Evolutionary conservation across 2,888 invertebrate genomes (phyloP).

Genomic region (Nymphalis c-album): DNA sequence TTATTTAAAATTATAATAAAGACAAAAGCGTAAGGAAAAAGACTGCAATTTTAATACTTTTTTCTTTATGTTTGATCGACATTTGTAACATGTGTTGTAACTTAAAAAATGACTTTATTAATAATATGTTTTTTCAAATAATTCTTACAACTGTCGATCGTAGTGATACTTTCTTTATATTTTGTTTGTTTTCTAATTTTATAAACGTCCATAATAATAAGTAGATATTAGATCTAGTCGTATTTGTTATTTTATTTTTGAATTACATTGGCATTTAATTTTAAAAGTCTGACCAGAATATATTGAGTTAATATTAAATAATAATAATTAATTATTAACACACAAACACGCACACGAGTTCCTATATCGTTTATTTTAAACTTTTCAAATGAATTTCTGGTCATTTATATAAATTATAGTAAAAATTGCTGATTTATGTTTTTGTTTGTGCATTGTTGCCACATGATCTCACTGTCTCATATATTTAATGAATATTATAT

Average conservation of each 20-base stretch:
- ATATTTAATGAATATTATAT: no score
- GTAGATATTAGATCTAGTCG: constrained; percentile 58
- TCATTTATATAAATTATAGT: constrained; percentile 9
- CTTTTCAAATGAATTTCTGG: constrained; percentile 17
- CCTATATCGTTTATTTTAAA: constrained; percentile 15
- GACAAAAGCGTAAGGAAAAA: constrained; percentile 62
- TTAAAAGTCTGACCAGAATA: constrained; percentile 30
- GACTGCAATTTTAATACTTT: constrained; percentile 57
- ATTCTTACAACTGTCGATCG: constrained; percentile 13
- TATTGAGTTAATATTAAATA: background rate
- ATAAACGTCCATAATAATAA: constrained; percentile 38
- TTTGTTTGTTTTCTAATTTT: constrained; percentile 8
- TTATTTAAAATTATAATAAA: constrained; percentile 41
- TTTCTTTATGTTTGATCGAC: constrained; percentile 38
- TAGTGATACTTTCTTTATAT: constrained; percentile 3
- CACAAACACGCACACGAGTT: constrained; percentile 14
- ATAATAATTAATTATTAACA: background rate
- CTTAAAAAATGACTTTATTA: no score
- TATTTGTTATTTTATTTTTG: constrained; percentile 38
- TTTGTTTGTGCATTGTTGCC: background rate
- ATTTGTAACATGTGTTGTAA: constrained; percentile 14
- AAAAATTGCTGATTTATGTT: constrained; percentile 4
- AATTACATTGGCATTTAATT: constrained; percentile 36
- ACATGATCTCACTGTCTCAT: no score
- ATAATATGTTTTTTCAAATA: no score